A percentile compares a stretch with the other conserved stretches of the same genome.
Evolutionary conservation across 2,888 invertebrate genomes (phyloP).

Genomic region (Caenorhabditis afra): DNA sequence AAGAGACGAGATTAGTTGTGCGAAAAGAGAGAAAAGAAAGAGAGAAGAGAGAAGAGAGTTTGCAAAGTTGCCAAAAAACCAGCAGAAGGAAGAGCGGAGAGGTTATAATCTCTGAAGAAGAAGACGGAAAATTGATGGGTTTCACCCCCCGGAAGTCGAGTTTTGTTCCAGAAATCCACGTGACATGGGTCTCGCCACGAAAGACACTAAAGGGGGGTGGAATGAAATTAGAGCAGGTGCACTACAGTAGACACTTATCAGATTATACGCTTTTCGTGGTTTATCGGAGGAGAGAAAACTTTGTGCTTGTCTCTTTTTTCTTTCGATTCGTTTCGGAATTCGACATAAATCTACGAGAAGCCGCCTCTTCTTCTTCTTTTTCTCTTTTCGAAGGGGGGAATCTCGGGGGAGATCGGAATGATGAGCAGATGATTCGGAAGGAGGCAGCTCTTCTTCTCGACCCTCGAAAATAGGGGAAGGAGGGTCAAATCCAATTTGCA

Average conservation of each 20-base stretch:
- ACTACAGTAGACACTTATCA: too few species aligned
- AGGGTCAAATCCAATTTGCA: constrained; percentile 56
- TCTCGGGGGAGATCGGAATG: constrained; percentile 49
- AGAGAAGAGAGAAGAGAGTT: constrained; percentile 4
- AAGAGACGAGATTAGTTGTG: constrained; percentile 1
- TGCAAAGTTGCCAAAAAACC: constrained; percentile 46
- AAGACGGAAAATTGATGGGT: constrained; percentile 48
- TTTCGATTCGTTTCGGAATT: constrained; percentile 5
- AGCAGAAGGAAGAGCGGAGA: background rate
- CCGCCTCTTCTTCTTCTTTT: too few species aligned
- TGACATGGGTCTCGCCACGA: too few species aligned
- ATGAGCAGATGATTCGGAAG: constrained; percentile 39
- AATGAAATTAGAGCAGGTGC: too few species aligned
- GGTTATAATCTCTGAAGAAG: constrained; percentile 42
- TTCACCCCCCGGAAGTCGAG: background rate
- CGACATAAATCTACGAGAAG: constrained; percentile 35
- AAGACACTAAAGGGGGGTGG: too few species aligned
- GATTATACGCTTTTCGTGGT: too few species aligned
- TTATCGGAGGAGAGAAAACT: too few species aligned
- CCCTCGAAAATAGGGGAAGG: constrained; percentile 31
- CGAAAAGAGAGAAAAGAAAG: constrained; percentile 2
- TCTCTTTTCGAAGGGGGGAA: background rate
- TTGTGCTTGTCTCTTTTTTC: too few species aligned
- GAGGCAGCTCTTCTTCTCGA: constrained; percentile 24
- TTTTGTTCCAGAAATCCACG: background rate